phyloP scores from a whole-genome alignment of 2,888 invertebrate species.

The Zootermopsis nevadensis region DNA sequence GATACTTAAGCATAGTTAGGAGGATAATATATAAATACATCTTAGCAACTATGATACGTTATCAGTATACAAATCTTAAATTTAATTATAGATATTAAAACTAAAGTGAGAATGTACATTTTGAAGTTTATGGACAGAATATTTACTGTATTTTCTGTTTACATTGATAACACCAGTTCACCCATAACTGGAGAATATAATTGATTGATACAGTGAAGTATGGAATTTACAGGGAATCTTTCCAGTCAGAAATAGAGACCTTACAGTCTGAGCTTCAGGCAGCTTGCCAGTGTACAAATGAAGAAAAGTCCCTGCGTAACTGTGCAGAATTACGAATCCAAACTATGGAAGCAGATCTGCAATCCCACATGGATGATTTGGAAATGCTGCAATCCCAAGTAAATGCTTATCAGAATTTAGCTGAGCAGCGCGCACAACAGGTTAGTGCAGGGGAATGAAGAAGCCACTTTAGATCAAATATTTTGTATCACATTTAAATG shows the following conservation, averaged over 20 bases:
- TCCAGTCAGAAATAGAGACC: slow-evolving; percentile 65
- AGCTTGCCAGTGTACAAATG: slow-evolving; percentile 64
- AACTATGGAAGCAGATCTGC: slow-evolving; percentile 60
- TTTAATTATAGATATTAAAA: too few species aligned
- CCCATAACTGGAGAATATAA: too few species aligned
- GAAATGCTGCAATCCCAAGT: slow-evolving; percentile 56
- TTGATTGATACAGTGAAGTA: background rate
- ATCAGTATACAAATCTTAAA: too few species aligned
- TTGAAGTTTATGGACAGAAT: too few species aligned
- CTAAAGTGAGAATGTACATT: too few species aligned
- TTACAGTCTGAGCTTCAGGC: slow-evolving; percentile 64
- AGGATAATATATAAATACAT: too few species aligned
- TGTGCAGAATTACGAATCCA: slow-evolving; percentile 68
- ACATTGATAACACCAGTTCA: too few species aligned
- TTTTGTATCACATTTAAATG: background rate
- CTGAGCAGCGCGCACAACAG: slow-evolving; percentile 60
- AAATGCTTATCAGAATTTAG: slow-evolving; percentile 60
- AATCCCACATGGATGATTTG: slow-evolving; percentile 58
- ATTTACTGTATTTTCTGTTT: too few species aligned
- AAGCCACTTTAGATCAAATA: background rate
- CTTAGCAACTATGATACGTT: too few species aligned
- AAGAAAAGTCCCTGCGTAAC: slow-evolving; percentile 69
- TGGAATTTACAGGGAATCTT: slow-evolving; percentile 8
- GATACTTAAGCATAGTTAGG: too few species aligned
- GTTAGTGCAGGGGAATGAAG: slow-evolving; percentile 52